Base-by-base conservation (phyloP, 2,888 invertebrate species). In the Brachyopa scutellaris region DNA sequence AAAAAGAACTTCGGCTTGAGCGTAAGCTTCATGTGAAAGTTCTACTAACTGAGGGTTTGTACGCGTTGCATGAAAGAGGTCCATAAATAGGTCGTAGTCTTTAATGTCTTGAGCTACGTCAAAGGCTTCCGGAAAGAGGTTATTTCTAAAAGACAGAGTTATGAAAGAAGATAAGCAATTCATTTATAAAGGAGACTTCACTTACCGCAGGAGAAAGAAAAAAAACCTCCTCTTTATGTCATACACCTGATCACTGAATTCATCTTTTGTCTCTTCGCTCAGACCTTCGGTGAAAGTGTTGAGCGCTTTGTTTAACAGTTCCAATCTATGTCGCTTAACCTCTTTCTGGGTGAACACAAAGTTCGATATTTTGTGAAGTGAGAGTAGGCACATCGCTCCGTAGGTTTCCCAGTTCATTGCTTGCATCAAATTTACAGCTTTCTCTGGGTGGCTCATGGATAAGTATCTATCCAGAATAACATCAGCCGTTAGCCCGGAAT, bases 171-270 rank as follows among this genome's bases (percentile, higher is more conserved):
- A 40, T 19, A 5, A 47, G 9, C 4, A 7, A 2, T 33, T 3
- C 1, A 15, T 1, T 8, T 4, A 23, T 9, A 8, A 15, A 33
- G 0, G 6, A 19, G 0, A n/a, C n/a, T 5, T 29, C 6, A 70
- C 84, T 85, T 85, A 95, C 95, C 96, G 93, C 11, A 97, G 91
- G 53, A 97, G 90, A 87, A 95, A 95, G 88, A 97, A 96, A 88
- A 97, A 97, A 91, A 96, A 97, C 85, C 96, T 92, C 85, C 97
- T 92, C 0, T 97, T 97, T 36, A 98, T 92, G 88, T 96, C 95
- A 85, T 95, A 93, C 6, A 97, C 93, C 88, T 95, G 93, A 88
- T 94, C 95, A 40, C 95, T 94, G 89, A 94, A 97, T 88, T 94
- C 94, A 84, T 94, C 93, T 86, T 94, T 93, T 0, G 94, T 92